Evolutionary conservation across 2,797 vertebrate genomes (phyloP), one percentile per base, ranked within the genome.

Genomic region (Hafferia zeledoni): DNA sequence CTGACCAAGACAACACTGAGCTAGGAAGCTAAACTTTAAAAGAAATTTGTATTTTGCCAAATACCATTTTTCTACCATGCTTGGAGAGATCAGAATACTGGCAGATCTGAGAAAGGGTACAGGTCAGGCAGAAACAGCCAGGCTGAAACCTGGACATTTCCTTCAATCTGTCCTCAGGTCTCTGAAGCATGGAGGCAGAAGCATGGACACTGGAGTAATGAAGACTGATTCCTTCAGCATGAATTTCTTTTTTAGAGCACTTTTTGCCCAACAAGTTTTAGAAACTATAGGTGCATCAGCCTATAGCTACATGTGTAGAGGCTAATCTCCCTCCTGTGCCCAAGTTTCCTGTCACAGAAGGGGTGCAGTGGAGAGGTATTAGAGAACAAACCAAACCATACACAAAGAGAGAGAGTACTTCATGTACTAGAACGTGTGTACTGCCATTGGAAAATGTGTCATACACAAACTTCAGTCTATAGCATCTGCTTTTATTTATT

Each of bases 401-500:
- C 16, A 22, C 30, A 71, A 15, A 76, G 27, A 60, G 19, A 75
- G 27, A 46, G 27, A 71, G 33, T 39, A 87, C 64, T 91, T 87
- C 1, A 44, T 49, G n/a, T 89, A 55, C 39, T 17, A 74, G 76
- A 57, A 31, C 0, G 1, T 31, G 13, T 0, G 0, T 76, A 35
- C 28, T 57, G 24, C 43, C 39, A 47, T 5, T 57, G 52, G 44
- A 87, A 93, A 89, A 90, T 39, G 25, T 64, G 55, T 83, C 68
- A 63, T 35, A 31, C 52, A 41, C 12, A 59, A 69, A 18, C 19
- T 82, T 47, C 52, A 24, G 17, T 28, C 61, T 83, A 81, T 47
- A 86, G 35, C 59, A 84, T 61, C 52, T 69, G 77, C 16, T 89
- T 90, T 84, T 81, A 78, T 70, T 85, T 81, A 56, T 86, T 91